A percentile compares a stretch with the other conserved stretches of the same genome.
phyloP scores from a whole-genome alignment of 2,113 vertebrate genomes.

The Brachirus orientalis region DNA sequence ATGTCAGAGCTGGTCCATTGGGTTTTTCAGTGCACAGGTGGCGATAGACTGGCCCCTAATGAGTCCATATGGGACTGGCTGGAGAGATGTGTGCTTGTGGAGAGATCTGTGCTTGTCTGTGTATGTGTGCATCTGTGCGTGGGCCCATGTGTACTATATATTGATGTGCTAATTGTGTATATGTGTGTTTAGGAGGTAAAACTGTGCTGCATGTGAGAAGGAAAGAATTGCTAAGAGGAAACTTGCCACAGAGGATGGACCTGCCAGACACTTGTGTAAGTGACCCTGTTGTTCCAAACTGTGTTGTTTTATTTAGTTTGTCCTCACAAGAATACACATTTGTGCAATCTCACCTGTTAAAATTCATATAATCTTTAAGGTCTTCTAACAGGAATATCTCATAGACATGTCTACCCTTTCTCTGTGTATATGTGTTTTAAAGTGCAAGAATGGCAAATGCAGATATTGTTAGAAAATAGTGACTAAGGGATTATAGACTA shows the following conservation, averaged over 20 bases:
- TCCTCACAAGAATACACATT: no score
- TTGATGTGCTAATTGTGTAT: constrained; percentile 43
- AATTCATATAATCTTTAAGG: no score
- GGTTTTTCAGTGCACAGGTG: constrained; percentile 76
- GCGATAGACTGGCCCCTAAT: constrained; percentile 80
- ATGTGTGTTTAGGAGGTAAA: constrained; percentile 36
- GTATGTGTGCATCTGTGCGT: neutral
- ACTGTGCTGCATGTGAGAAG: constrained; percentile 46
- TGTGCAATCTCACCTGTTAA: no score
- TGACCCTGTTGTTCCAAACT: neutral
- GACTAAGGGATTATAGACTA: no score
- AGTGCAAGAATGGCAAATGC: no score
- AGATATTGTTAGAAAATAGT: no score
- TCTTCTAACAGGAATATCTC: no score
- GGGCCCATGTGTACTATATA: constrained; percentile 19
- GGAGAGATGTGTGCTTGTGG: constrained; percentile 52
- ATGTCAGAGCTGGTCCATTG: constrained; percentile 71
- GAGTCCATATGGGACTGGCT: constrained; percentile 80
- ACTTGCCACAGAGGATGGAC: constrained; percentile 28
- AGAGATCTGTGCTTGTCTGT: constrained; percentile 46
- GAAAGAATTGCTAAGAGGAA: constrained; percentile 31
- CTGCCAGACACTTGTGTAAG: neutral
- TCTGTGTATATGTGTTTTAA: no score
- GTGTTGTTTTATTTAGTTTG: neutral
- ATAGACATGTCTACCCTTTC: no score